A percentile compares a stretch with the other conserved stretches of the same genome.
phyloP scores from a whole-genome alignment of 2,888 invertebrate genomes.

The Syritta pipiens region DNA sequence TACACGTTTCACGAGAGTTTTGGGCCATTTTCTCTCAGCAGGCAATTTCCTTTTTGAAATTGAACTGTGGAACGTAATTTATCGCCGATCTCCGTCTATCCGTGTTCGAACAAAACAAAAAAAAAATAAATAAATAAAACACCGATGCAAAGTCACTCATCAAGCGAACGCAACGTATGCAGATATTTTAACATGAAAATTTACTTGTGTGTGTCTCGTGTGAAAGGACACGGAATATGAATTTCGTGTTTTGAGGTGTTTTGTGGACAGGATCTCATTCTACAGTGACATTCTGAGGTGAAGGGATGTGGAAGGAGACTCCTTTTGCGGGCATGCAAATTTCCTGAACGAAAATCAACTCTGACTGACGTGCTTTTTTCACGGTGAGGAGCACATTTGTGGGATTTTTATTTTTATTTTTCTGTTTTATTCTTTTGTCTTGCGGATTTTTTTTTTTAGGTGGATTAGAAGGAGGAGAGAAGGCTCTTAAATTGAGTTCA shows the following conservation, averaged over 20 bases:
- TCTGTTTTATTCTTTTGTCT: background rate
- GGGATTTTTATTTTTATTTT: slow-evolving; percentile 3
- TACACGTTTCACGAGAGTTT: background rate
- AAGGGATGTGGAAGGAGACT: background rate
- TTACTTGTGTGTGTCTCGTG: slow-evolving; percentile 18
- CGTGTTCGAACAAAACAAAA: slow-evolving; percentile 1
- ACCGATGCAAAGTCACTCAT: background rate
- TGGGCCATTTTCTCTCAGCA: slow-evolving; percentile 29
- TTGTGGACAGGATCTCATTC: background rate
- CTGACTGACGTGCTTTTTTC: slow-evolving; percentile 27
- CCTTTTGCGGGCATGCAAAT: slow-evolving; percentile 25
- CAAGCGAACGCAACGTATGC: slow-evolving; percentile 28
- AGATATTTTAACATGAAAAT: slow-evolving; percentile 44
- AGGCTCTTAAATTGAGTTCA: too few relatives aligned
- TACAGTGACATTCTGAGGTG: background rate
- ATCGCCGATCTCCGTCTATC: slow-evolving; percentile 43
- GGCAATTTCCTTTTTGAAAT: slow-evolving; percentile 64
- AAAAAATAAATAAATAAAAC: too few relatives aligned
- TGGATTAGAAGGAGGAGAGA: too few relatives aligned
- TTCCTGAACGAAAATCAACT: slow-evolving; percentile 50
- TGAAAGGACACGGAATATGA: background rate
- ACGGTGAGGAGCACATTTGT: background rate
- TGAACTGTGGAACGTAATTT: slow-evolving; percentile 57
- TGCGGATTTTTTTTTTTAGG: too few relatives aligned
- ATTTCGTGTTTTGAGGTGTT: slow-evolving; percentile 3